Evolutionary conservation across 2,888 invertebrate species (phyloP).

Genomic region (Phlogophora meticulosa): DNA sequence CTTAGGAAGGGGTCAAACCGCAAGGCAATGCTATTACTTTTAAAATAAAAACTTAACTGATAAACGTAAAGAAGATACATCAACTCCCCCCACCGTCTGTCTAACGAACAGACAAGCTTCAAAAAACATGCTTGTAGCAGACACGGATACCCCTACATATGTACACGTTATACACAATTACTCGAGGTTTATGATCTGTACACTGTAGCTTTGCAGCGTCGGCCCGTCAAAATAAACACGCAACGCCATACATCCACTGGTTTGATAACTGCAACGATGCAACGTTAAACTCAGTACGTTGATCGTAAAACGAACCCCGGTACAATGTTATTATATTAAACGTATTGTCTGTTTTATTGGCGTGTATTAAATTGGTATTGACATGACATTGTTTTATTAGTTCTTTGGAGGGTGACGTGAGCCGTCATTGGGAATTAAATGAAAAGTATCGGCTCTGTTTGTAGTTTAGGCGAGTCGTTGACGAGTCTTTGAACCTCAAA

Average conservation of each 20-base stretch:
- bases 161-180: constrained; percentile 65
- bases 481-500: not conserved
- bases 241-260: constrained; percentile 75
- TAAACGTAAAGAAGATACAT: constrained; percentile 34
- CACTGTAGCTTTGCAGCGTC: constrained; percentile 55
- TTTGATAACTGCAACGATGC: constrained; percentile 78
- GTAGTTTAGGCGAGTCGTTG: not conserved
- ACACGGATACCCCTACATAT: constrained; percentile 62
- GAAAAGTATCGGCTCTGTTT: not conserved
- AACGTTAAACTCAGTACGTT: constrained; percentile 54
- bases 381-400: constrained; percentile 73
- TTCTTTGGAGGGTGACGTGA: constrained; percentile 51
- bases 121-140: constrained; percentile 60
- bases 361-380: constrained; percentile 76
- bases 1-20: too few relatives aligned
- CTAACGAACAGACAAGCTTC: constrained; percentile 57
- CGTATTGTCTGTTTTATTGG: constrained; percentile 78
- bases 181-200: constrained; percentile 61
- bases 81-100: constrained; percentile 14
- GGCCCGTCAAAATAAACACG: constrained; percentile 76
- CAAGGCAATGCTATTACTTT: too few relatives aligned
- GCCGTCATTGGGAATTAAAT: not conserved
- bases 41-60: constrained; percentile 15
- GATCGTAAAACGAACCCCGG: constrained; percentile 76
- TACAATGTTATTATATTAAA: constrained; percentile 73